Evolutionary conservation across 2,888 invertebrate genomes (phyloP), one percentile per base, ranked within the genome.

Genomic region (Eulithis testata): DNA sequence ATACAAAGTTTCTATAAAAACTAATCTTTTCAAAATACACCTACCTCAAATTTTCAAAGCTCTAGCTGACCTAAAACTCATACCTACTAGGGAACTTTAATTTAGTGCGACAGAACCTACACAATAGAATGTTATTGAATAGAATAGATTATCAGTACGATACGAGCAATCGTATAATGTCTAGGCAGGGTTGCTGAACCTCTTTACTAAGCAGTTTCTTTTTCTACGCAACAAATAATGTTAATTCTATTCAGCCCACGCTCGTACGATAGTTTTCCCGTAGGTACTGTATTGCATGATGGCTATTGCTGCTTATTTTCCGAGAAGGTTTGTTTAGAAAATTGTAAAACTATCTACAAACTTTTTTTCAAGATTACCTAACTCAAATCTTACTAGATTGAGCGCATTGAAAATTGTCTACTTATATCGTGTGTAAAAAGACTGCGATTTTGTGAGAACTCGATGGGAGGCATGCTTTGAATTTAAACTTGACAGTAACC

Each of bases 71-170:
- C 53, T 14, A 44, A 40, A 57, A 49, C 57, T 54, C 53, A 58
- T 61, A 57, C 40, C n/a, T n/a, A n/a, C 21, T 21, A 21, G 21
- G 21, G 43, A 49, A 14, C 54, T 62, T 55, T 43, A 55, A 56
- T 60, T 63, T 36, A 27, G 56, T 56, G 43, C 63, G 60, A 63
- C 59, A 66, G 45, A 37, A 60, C 51, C 60, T 55, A 63, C 63
- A 63, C 66, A 66, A 66, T 66, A 60, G 66, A 57, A 55, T 51
- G 55, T 59, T 66, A 60, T 66, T 66, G 63, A 66, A 63, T 66
- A 60, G 60, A 63, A 56, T 56, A 62, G 62, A 56, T 62, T 56
- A 40, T 60, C 44, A 56, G 59, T 37, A 53, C 66, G 52, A 66
- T 66, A 52, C 49, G 52, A 66, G 60, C 60, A 63, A 66, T 63